Base-by-base conservation (phyloP, 2,797 vertebrate species). In the Ibycter americanus region DNA sequence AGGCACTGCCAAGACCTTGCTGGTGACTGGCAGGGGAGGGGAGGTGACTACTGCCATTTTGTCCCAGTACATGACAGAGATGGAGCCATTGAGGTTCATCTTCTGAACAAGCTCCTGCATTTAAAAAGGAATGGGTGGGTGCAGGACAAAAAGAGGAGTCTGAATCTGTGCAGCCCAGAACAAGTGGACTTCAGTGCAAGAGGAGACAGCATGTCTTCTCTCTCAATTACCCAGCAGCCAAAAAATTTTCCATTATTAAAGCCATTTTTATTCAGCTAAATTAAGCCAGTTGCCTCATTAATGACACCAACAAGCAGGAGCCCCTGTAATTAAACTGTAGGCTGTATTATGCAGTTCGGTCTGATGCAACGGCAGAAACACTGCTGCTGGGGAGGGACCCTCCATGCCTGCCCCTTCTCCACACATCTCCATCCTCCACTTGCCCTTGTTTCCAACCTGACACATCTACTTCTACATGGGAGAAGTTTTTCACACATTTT, bases 241-340 rank as follows among this genome's bases (percentile, higher is more conserved):
- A 95, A 96, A 85, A 78, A 82, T 70, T 87, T 96, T 93, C 76
- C 93, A 93, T 89, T 97, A 97, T 98, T 95, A 95, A 95, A 97
- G 93, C 87, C 97, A 96, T 98, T 98, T 98, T 98, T 97, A 98
- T 96, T 97, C 95, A 87, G 97, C 97, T 98, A 98, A 98, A 98
- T 98, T 98, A 97, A 97, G 96, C 96, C 94, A 46, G 96, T 97
- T 98, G 97, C 97, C 94, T 98, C 97, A 96, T 96, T 98, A 98
- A 97, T 97, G 98, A 98, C 97, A 96, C 87, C 92, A 93, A 95
- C 87, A 91, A 97, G 97, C 95, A 98, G 97, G 84, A 98, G 96
- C 96, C 97, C 97, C 98, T 98, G 96, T 98, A 98, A 98, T 98
- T 98, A 98, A 97, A 98, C 98, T 95, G 96, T 96, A 97, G 97